phyloP scores from a whole-genome alignment of 1,140 invertebrate genomes.

The Cylas formicarius region DNA sequence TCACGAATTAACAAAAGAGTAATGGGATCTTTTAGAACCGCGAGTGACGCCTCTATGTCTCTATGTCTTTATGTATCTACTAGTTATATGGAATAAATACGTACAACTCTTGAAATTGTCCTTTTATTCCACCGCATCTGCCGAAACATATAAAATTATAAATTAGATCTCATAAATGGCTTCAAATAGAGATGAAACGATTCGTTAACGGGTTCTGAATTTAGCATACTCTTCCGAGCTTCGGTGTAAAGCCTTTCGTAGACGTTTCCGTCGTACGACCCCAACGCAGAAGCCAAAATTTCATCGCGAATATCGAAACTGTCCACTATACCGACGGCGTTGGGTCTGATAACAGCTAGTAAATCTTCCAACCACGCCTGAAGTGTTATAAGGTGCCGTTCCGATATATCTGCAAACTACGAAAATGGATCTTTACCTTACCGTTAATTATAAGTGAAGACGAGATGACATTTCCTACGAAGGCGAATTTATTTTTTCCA shows the following conservation, averaged over 20 bases:
- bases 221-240: constrained; percentile 78
- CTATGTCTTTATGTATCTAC: too few relatives aligned
- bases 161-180: constrained; percentile 57
- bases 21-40: too few relatives aligned
- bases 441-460: neutral
- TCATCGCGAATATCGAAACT: constrained; percentile 82
- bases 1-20: too few relatives aligned
- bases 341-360: constrained; percentile 64
- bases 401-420: constrained; percentile 60
- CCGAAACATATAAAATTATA: too few relatives aligned
- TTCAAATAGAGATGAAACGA: constrained; percentile 69
- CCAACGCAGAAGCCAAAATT: constrained; percentile 73
- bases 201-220: constrained; percentile 68
- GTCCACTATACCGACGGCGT: constrained; percentile 84
- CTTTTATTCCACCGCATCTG: too few relatives aligned
- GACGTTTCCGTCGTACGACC: constrained; percentile 83
- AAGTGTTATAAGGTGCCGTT: constrained; percentile 56
- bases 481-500: too few relatives aligned
- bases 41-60: too few relatives aligned
- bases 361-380: constrained; percentile 63
- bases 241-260: constrained; percentile 82
- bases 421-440: constrained; percentile 20
- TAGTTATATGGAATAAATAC: too few relatives aligned
- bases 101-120: too few relatives aligned
- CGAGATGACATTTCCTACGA: neutral